Conservation (phyloP, 2,113 vertebrate genomes). For the Onychorhynchus coronatus region DNA sequence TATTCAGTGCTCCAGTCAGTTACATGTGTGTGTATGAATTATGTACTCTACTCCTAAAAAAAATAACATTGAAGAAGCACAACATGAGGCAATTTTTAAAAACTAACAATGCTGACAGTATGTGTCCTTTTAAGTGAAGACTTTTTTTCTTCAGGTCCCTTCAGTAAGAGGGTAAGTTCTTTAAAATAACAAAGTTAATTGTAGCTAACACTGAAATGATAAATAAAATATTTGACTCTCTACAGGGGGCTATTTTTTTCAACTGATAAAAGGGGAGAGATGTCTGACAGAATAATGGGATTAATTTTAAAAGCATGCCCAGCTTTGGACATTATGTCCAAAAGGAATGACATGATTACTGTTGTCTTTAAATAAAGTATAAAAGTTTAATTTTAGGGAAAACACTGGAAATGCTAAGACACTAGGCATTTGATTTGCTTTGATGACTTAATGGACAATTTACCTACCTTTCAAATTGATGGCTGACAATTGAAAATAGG, state of each 20-base stretch:
- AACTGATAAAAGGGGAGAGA: constrained; percentile 20
- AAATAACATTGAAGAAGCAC: background rate
- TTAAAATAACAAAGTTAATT: constrained; percentile 51
- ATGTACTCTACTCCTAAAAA: background rate
- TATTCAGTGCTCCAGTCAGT: background rate
- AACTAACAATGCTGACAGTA: background rate
- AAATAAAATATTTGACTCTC: constrained; percentile 51
- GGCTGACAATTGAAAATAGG: background rate
- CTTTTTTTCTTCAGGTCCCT: background rate
- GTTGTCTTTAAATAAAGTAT: constrained; percentile 22
- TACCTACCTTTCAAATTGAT: background rate
- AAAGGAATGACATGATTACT: constrained; percentile 44
- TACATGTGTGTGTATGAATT: background rate
- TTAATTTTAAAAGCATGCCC: constrained; percentile 47
- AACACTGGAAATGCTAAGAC: background rate
- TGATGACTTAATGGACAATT: constrained; percentile 37
- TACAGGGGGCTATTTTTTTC: constrained; percentile 40
- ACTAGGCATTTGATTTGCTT: background rate
- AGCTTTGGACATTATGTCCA: constrained; percentile 45
- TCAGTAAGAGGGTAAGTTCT: constrained; percentile 9
- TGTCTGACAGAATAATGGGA: constrained; percentile 61
- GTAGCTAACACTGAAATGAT: constrained; percentile 19
- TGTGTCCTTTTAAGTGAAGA: constrained; percentile 30
- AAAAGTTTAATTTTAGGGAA: constrained; percentile 36
- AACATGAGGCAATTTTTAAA: background rate